Conservation (phyloP, 2,113 vertebrate species). For the Phalacrocorax carbo region DNA sequence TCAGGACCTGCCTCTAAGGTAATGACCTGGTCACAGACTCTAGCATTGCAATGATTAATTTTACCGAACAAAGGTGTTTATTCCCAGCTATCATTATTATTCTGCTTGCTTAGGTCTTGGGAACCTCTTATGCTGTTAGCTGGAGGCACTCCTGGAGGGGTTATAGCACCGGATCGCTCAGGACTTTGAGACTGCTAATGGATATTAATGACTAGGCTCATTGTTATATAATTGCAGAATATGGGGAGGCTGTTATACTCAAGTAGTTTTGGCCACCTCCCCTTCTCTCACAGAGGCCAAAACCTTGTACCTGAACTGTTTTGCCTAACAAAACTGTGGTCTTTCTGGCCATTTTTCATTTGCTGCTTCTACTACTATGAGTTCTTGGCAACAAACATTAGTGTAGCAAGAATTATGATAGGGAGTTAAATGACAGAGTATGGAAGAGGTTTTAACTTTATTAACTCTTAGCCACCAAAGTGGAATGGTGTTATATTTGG, state of each 20-base stretch:
- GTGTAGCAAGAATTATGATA: conserved; percentile 10
- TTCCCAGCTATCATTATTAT: conserved; percentile 4
- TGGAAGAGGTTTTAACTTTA: conserved; percentile 46
- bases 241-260: conserved; percentile 22
- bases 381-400: conserved; percentile 45
- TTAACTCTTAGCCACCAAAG: conserved; percentile 53
- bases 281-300: conserved; percentile 13
- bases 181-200: conserved; percentile 21
- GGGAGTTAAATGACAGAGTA: conserved; percentile 22
- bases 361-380: not conserved
- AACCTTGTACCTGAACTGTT: not conserved
- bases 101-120: conserved; percentile 33
- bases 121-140: conserved; percentile 39
- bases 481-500: conserved; percentile 39
- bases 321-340: not conserved
- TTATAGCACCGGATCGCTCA: not conserved
- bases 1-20: not conserved
- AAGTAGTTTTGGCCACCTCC: not conserved
- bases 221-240: conserved; percentile 48
- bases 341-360: conserved; percentile 30
- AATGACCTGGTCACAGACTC: conserved; percentile 47
- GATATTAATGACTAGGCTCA: conserved; percentile 46
- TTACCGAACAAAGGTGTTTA: conserved; percentile 54
- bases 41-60: not conserved
- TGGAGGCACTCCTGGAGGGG: not conserved